Percentiles rank a stretch among this genome's conserved stretches.
phyloP scores from a whole-genome alignment of 2,113 vertebrate species.

The Indicator maculatus region DNA sequence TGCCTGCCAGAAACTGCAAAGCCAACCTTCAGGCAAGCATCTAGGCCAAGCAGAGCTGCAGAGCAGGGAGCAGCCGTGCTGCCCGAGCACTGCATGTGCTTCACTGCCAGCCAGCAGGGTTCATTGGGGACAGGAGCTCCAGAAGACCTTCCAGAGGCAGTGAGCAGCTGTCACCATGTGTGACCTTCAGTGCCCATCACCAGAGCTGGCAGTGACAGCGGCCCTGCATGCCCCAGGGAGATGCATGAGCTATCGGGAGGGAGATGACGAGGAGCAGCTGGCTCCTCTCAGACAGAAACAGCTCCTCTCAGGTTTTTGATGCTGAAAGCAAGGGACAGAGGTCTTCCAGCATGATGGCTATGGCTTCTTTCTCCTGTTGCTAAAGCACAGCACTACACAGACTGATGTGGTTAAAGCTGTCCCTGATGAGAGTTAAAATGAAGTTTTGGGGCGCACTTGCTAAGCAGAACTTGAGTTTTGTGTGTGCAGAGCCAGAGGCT shows the following conservation, averaged over 20 bases:
- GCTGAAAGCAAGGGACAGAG: background rate
- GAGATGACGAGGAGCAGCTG: background rate
- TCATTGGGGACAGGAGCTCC: background rate
- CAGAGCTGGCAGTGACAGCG: background rate
- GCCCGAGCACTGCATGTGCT: background rate
- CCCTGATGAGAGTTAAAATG: background rate
- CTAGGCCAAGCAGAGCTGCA: background rate
- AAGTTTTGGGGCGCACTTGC: background rate
- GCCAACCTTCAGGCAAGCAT: background rate
- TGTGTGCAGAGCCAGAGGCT: background rate
- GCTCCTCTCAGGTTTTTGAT: background rate
- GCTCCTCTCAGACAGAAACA: background rate
- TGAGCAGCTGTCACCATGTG: background rate
- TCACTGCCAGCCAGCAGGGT: background rate
- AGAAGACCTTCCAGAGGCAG: background rate
- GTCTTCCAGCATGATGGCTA: background rate
- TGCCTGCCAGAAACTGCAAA: background rate
- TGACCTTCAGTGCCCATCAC: slow-evolving; percentile 9
- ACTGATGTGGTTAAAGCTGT: accelerated
- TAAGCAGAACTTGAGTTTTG: background rate
- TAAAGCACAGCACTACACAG: background rate
- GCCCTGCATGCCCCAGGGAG: background rate
- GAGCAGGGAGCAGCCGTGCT: background rate
- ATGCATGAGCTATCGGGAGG: background rate
- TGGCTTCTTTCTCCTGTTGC: no score